Evolutionary conservation across 2,888 invertebrate species (phyloP).

Genomic region (Furcula furcula): DNA sequence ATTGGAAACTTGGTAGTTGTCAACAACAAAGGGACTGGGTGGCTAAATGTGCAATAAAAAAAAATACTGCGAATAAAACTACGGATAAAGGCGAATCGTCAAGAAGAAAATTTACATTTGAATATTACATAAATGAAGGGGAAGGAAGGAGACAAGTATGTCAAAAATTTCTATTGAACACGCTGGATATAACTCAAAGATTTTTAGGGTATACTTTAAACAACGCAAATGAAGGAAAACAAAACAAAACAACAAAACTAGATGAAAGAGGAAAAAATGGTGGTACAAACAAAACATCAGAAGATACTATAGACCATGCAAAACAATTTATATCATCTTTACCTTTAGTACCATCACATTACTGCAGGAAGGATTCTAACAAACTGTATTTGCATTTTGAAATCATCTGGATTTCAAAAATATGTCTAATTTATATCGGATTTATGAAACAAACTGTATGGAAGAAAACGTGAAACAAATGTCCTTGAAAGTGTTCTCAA

Average conservation of each 20-base stretch:
- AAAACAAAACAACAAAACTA: not conserved
- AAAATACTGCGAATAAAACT: not conserved
- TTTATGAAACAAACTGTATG: conserved; percentile 1
- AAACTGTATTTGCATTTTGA: not conserved
- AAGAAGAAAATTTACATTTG: conserved; percentile 1
- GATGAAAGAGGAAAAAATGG: not conserved
- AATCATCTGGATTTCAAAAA: conserved; percentile 1
- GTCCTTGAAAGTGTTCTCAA: conserved; percentile 2
- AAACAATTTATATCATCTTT: conserved; percentile 1
- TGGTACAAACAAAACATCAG: not conserved
- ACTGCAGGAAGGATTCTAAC: conserved; percentile 1
- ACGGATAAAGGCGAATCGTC: not conserved
- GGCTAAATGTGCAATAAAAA: not conserved
- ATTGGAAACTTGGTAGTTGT: not conserved
- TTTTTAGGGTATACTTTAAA: conserved; percentile 1
- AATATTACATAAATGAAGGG: conserved; percentile 6
- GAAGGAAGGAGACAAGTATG: conserved; percentile 6
- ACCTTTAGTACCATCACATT: conserved; percentile 1
- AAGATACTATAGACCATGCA: not conserved
- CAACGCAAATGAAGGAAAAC: not conserved
- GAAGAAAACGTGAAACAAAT: not conserved
- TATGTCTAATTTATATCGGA: not conserved
- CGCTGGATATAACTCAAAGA: conserved; percentile 1
- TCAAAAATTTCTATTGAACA: conserved; percentile 4
- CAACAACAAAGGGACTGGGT: conserved; percentile 2